A percentile compares a stretch with the other conserved stretches of the same genome.
Conservation (phyloP, 1,140 invertebrate species). For the Bicyclus anynana region DNA sequence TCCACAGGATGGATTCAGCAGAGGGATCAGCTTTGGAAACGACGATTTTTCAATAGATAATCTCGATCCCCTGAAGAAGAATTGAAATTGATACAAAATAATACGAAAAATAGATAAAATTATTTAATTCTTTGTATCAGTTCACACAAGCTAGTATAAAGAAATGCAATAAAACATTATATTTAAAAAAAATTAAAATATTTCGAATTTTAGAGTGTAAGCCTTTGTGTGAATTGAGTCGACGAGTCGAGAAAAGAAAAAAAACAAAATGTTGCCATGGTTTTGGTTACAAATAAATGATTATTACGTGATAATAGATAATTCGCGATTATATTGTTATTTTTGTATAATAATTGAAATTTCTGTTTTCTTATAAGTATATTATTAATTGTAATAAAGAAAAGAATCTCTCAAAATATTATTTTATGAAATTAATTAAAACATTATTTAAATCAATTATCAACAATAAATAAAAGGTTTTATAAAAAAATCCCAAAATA, state of each 20-base stretch:
- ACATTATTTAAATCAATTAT: too few relatives aligned
- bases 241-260: constrained; percentile 32
- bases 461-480: too few relatives aligned
- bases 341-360: constrained; percentile 19
- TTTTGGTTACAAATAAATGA: constrained; percentile 61
- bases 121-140: constrained; percentile 47
- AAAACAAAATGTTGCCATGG: constrained; percentile 58
- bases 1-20: constrained; percentile 89
- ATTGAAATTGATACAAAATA: constrained; percentile 46
- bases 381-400: constrained; percentile 20
- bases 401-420: constrained; percentile 44
- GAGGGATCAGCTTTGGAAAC: constrained; percentile 87
- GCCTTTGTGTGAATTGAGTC: constrained; percentile 49
- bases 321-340: constrained; percentile 37
- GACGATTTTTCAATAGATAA: constrained; percentile 90
- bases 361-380: constrained; percentile 30
- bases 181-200: constrained; percentile 25
- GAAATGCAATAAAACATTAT: constrained; percentile 46
- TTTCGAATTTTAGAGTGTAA: constrained; percentile 6
- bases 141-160: constrained; percentile 52
- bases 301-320: constrained; percentile 60
- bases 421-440: too few relatives aligned
- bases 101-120: constrained; percentile 49
- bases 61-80: constrained; percentile 84
- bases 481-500: too few relatives aligned